Conservation (phyloP, 2,888 invertebrate genomes). For the Athalia circularis region DNA sequence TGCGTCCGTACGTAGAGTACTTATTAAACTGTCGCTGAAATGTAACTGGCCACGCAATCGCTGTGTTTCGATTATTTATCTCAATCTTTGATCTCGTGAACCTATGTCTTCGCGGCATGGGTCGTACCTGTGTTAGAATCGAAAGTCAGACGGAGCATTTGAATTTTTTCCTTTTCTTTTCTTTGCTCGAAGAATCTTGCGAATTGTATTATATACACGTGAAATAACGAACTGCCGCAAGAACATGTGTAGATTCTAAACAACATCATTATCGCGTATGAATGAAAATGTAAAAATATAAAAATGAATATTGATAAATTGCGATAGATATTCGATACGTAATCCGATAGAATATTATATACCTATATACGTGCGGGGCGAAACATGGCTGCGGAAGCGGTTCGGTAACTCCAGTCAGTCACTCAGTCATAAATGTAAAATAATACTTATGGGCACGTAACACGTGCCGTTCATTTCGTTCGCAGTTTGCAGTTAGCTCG, state of each 20-base stretch:
- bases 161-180: neutral
- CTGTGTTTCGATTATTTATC: conserved; percentile 50
- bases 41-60: conserved; percentile 55
- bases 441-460: conserved; percentile 3
- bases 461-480: neutral
- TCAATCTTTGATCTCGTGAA: conserved; percentile 3
- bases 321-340: neutral
- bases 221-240: too few relatives aligned
- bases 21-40: conserved; percentile 53
- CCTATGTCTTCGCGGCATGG: neutral
- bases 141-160: neutral
- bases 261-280: too few relatives aligned
- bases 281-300: too few relatives aligned
- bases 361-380: neutral
- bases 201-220: too few relatives aligned
- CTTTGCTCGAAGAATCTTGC: too few relatives aligned
- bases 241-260: too few relatives aligned
- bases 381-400: neutral
- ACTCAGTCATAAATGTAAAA: neutral
- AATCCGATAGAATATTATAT: neutral
- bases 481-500: too few relatives aligned
- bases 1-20: too few relatives aligned
- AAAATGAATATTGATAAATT: neutral
- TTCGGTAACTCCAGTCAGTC: too few relatives aligned
- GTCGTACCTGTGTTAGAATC: neutral